Evolutionary conservation across 2,797 vertebrate genomes (phyloP), one percentile per base, ranked within the genome.

Genomic region (Chloroceryle amazona): DNA sequence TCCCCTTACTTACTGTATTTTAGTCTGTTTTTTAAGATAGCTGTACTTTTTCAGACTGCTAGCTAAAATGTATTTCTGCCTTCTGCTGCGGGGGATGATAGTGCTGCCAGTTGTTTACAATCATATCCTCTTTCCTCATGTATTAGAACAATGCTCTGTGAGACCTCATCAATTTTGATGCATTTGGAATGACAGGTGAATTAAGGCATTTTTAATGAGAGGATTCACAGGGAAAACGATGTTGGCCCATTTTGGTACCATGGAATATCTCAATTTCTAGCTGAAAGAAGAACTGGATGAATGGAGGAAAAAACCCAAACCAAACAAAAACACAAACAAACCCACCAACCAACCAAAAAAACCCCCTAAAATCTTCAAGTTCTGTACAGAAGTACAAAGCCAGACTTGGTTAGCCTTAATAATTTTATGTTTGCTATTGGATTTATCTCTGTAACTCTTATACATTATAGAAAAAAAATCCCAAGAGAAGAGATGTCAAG

Each of bases 21-120:
- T 85, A 94, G 81, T 95, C 93, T 96, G 89, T 44, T 94, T 93
- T 96, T 74, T 89, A 89, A 94, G 86, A 84, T 72, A 76, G 67
- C 86, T 72, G 67, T 92, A 81, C 41, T 81, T 93, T 78, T 96
- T 94, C 41, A 70, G 57, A 16, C 83, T 94, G 87, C 31, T 68
- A 28, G 39, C 84, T 81, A 94, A 94, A 60, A 35, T 76, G 28
- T 78, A 71, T 96, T 94, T 93, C 85, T 95, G 55, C 79, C 89
- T 92, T 97, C 82, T 94, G 55, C 84, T 93, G 49, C 62, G 94
- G 81, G 49, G 76, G 80, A 89, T 87, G 44, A 86, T 90, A 89
- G 20, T 65, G 44, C 65, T 87, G 44, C 42, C 72, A 89, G 67
- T 86, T 96, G 86, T 93, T 97, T 91, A 92, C 71, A 92, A 47